A percentile compares a stretch with the other conserved stretches of the same genome.
Conservation (phyloP, 2,888 invertebrate genomes). For the Trachelus stipa region DNA sequence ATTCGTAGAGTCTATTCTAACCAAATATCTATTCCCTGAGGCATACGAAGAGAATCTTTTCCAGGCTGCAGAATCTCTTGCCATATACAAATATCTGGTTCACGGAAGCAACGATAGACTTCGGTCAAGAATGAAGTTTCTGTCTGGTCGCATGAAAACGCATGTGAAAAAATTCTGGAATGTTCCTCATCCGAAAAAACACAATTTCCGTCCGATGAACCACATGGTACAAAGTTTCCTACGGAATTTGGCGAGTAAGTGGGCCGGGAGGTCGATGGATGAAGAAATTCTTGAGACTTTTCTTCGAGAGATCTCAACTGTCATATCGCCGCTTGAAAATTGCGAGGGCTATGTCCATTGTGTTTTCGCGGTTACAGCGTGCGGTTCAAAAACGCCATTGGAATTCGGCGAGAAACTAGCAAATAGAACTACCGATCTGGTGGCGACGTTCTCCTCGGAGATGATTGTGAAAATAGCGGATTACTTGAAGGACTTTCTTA, state of each 20-base stretch:
- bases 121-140: slow-evolving; percentile 25
- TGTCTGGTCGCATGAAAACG: slow-evolving; percentile 23
- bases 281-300: slow-evolving; percentile 26
- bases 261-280: not conserved
- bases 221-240: slow-evolving; percentile 11
- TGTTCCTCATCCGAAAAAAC: slow-evolving; percentile 11
- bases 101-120: slow-evolving; percentile 16
- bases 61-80: slow-evolving; percentile 7
- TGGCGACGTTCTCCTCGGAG: slow-evolving; percentile 23
- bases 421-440: slow-evolving; percentile 18
- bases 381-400: not conserved
- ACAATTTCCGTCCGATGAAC: slow-evolving; percentile 32
- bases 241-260: not conserved
- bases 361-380: slow-evolving; percentile 20
- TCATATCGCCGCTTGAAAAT: slow-evolving; percentile 35
- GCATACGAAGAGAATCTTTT: slow-evolving; percentile 15
- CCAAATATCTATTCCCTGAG: slow-evolving; percentile 37
- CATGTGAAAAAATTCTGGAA: slow-evolving; percentile 35
- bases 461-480: not conserved
- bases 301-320: slow-evolving; percentile 23
- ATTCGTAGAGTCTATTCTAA: slow-evolving; percentile 35
- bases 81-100: slow-evolving; percentile 13
- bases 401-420: slow-evolving; percentile 24
- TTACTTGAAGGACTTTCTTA: not conserved
- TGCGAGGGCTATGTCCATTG: slow-evolving; percentile 34